Percentiles rank a stretch among this genome's conserved stretches.
Evolutionary conservation across 1,140 invertebrate species (phyloP).

Genomic region (Hylyphantes graminicola): DNA sequence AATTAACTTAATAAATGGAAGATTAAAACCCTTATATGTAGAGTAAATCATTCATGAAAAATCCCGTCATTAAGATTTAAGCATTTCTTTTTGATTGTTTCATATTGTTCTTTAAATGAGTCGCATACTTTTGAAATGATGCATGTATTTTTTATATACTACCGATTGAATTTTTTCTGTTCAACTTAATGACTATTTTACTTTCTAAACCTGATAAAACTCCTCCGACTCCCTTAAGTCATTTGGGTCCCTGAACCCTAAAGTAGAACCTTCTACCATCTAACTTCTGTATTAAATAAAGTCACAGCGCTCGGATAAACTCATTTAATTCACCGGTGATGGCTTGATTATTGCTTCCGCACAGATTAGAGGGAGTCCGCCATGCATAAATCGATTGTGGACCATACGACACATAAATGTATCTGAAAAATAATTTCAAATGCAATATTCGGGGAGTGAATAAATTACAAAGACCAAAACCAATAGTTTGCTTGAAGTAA

Average conservation of each 20-base stretch:
- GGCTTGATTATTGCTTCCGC: not conserved
- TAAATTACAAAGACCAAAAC: constrained; percentile 13
- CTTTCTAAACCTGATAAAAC: not conserved
- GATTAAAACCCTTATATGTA: no score
- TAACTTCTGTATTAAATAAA: not conserved
- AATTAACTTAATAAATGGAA: no score
- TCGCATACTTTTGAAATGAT: no score
- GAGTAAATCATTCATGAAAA: no score
- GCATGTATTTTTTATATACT: no score
- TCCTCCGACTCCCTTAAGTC: not conserved
- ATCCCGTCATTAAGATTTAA: no score
- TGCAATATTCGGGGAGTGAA: not conserved
- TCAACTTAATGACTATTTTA: no score
- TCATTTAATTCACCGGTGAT: not conserved
- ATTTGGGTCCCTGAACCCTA: not conserved
- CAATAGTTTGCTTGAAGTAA: constrained; percentile 6
- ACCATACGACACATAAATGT: constrained; percentile 9
- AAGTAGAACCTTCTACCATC: not conserved
- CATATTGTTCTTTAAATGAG: no score
- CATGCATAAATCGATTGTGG: constrained; percentile 10
- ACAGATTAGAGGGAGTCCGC: constrained; percentile 10
- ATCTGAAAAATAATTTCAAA: constrained; percentile 25
- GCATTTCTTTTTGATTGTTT: no score
- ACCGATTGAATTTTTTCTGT: no score
- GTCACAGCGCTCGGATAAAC: not conserved